Base-by-base conservation (phyloP, 2,888 invertebrate species). In the Apamea monoglypha region DNA sequence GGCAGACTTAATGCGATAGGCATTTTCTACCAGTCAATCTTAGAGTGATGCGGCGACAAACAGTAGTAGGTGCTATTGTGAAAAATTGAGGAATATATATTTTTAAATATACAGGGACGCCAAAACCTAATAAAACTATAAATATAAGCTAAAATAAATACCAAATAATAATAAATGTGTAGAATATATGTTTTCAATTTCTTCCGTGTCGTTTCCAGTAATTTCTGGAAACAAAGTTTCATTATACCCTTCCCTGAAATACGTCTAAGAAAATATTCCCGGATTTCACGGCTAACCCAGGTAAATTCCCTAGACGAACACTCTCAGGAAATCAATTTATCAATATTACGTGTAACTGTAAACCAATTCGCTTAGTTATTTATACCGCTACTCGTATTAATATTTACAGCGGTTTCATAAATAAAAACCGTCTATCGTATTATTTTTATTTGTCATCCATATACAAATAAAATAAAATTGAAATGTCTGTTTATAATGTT, bases 241-340 rank as follows among this genome's bases (percentile, higher is more conserved):
- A 32, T 32, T 29, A 61, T 18, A 25, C 21, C 14, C 14, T 18
- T 59, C 25, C 21, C 12, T 21, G 7, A 44, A 59, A 64, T 36
- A 56, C 8, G 10, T 81, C 36, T 6, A 44, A 78, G 61, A 44
- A 59, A 67, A n/a, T 21, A 44, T 6, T 18, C 53, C 56, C 10
- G n/a, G 50, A n/a, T 75, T 82, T 59, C 40, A 40, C 29, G 25
- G 29, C 36, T 25, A n/a, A 59, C 75, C 14, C 70, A 70, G 70
- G 74, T 40, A 40, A 56, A 83, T 44, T 83, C 75, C 82, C 86
- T n/a, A 47, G 76, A 25, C 66, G 56, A 72, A 66, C 18, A 71
- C 74, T 84, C 64, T 69, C n/a, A 78, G 66, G 75, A 75, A 86
- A 75, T 86, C 83, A 78, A 83, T 86, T 83, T 75, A 83, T 84